Base-by-base conservation (phyloP, 1,140 invertebrate species). In the Zaprionus ghesquierei region DNA sequence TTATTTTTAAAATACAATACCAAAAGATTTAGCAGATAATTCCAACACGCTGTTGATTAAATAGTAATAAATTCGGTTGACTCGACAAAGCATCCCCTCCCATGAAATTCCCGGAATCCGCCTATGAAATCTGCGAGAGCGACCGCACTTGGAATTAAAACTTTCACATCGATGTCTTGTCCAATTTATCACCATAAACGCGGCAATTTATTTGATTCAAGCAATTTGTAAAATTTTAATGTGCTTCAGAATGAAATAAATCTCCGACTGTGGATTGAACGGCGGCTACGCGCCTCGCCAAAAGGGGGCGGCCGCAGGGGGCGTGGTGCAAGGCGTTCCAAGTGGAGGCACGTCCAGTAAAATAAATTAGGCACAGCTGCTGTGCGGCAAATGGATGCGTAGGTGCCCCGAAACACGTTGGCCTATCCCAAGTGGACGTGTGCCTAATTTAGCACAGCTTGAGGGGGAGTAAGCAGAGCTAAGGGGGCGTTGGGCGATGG, bases 211-310 rank as follows among this genome's bases (percentile, higher is more conserved):
- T 86, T 87, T 82, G 79, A 87, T 87, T 87, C 69, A 73, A 82
- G 81, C 84, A 86, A 86, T 86, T 86, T 86, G 81, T 86, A 87
- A 86, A 86, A 86, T 87, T 86, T 87, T 86, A 86, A 86, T 86
- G 84, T 86, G 65, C 82, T 81, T 82, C 82, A 79, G 68, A 87
- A 82, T 70, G 71, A 82, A 82, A 86, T 86, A 86, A 86, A 86
- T 86, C 79, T 82, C 55, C 61, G 60, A 82, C 81, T 81, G 79
- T 77, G 82, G 68, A 85, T 81, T 86, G 78, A 69, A 72, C 73
- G 69, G 29, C 13, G 35, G 35, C 5, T 15, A 2, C 3, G 5
- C 0, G 35, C 12, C 12, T 33, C 31, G n/a, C n/a, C n/a, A 0
- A 41, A 41, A 15, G 50, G 56, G 38, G 15, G 25, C 29, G 55